Evolutionary conservation across 1,140 invertebrate genomes (phyloP).

Genomic region (Brachionus rotundiformis): DNA sequence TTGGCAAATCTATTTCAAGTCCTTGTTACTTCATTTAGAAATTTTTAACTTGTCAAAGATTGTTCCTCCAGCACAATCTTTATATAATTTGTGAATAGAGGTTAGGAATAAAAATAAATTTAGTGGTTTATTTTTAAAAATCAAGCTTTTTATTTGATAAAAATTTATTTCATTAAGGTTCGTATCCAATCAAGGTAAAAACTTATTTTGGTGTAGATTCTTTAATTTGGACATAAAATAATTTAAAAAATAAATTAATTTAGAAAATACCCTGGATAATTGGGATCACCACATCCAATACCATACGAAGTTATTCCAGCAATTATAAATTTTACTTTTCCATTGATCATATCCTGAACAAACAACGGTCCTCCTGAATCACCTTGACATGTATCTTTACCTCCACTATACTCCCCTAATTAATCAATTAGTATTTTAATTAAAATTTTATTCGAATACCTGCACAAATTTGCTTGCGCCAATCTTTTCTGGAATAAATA

Average conservation of each 20-base stretch:
- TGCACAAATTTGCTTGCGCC: conserved; percentile 40
- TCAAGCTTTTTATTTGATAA: too few species aligned
- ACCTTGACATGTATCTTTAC: conserved; percentile 62
- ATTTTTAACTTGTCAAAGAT: too few species aligned
- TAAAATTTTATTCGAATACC: background rate
- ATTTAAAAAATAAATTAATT: too few species aligned
- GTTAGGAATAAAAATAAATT: too few species aligned
- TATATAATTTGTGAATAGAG: too few species aligned
- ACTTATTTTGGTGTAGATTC: background rate
- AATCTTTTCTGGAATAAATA: background rate
- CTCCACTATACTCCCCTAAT: conserved; percentile 57
- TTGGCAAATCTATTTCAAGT: too few species aligned
- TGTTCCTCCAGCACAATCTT: too few species aligned
- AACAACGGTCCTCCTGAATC: conserved; percentile 72
- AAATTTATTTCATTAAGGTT: background rate
- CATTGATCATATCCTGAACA: background rate
- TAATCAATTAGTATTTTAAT: too few species aligned
- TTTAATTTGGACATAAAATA: too few species aligned
- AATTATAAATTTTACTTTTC: background rate
- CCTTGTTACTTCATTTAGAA: too few species aligned
- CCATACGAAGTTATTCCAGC: conserved; percentile 30
- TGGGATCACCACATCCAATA: background rate
- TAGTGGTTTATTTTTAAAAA: too few species aligned
- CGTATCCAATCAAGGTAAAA: background rate
- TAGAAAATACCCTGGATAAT: background rate